Evolutionary conservation across 2,797 vertebrate genomes (phyloP).

Genomic region (Acipenser ruthenus): DNA sequence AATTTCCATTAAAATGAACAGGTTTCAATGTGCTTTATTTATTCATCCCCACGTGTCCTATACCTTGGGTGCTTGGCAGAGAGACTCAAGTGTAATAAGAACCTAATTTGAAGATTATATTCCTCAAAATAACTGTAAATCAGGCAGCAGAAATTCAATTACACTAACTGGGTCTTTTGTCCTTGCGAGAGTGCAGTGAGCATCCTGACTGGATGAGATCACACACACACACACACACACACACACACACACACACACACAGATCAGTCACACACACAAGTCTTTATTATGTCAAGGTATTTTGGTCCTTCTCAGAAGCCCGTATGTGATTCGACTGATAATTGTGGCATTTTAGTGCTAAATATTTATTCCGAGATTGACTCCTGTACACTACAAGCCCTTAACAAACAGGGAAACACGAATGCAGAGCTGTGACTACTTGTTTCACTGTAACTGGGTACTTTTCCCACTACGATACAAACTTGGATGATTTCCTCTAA

Average conservation of each 20-base stretch:
- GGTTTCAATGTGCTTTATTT: slow-evolving; percentile 5
- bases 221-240: neutral
- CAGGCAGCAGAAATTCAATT: slow-evolving; percentile 1
- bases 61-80: neutral
- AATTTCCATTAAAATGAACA: slow-evolving; percentile 1
- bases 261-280: neutral
- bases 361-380: neutral
- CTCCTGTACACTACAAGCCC: neutral
- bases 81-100: slow-evolving; percentile 2
- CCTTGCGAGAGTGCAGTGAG: neutral
- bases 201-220: neutral
- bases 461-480: too few relatives aligned
- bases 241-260: neutral
- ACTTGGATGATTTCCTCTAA: too few relatives aligned
- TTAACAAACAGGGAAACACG: too few relatives aligned
- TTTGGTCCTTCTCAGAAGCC: neutral
- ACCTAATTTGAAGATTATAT: neutral
- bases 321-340: neutral
- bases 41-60: neutral
- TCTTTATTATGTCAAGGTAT: neutral
- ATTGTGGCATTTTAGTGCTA: neutral
- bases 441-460: too few relatives aligned
- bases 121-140: neutral
- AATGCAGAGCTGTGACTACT: too few relatives aligned
- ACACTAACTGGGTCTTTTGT: neutral